These are phyloP conservation scores for Pseudomyrmex cubaensis DNA, from an alignment of 1,140 invertebrate species.

Conservation along the genomic window DNA sequence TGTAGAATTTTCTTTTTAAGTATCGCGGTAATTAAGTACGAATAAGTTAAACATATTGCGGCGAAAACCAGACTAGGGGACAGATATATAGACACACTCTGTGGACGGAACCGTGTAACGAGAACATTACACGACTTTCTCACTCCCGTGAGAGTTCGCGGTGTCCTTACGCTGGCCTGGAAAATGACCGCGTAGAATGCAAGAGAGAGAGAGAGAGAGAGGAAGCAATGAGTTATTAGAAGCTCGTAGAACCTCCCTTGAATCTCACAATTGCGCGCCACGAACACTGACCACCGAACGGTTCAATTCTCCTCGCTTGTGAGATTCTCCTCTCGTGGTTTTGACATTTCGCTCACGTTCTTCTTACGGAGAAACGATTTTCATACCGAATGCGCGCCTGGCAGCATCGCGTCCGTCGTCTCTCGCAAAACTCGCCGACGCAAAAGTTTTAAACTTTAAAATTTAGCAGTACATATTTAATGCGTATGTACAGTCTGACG, in stretches of 20 bases:
- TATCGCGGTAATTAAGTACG: not conserved
- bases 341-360: conserved; percentile 41
- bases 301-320: not conserved
- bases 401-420: conserved; percentile 11
- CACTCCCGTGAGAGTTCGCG: not conserved
- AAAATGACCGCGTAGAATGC: not conserved
- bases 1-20: not conserved
- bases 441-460: conserved; percentile 27
- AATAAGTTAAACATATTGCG: not conserved
- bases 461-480: conserved; percentile 20
- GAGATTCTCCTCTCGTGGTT: not conserved
- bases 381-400: conserved; percentile 38
- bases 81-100: not conserved
- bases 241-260: conserved; percentile 21
- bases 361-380: conserved; percentile 18
- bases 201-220: too few species aligned
- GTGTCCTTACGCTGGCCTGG: not conserved
- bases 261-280: conserved; percentile 15
- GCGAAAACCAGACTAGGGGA: not conserved
- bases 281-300: conserved; percentile 7
- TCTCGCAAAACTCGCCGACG: conserved; percentile 20
- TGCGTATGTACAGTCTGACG: not conserved
- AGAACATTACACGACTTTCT: not conserved
- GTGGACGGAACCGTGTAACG: not conserved
- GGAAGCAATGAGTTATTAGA: conserved; percentile 8